Percentiles rank a stretch among this genome's conserved stretches.
Evolutionary conservation across 2,888 invertebrate genomes (phyloP).

Genomic region (Yponomeuta evonymella): DNA sequence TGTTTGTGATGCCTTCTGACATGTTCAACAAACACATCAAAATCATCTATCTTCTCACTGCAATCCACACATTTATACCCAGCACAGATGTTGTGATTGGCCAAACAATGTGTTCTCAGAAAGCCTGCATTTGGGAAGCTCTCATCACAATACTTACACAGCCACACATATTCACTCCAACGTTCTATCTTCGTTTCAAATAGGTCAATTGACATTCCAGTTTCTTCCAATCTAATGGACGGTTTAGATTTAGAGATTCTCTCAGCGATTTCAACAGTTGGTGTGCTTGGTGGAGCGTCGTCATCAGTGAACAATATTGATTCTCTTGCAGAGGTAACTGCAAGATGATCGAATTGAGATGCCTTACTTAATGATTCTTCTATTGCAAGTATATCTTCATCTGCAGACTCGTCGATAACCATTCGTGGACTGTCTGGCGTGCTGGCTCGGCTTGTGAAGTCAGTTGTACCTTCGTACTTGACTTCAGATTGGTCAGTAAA

Average conservation of each 20-base stretch:
- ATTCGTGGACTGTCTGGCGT: not conserved
- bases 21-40: not conserved
- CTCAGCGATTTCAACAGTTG: no score
- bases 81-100: not conserved
- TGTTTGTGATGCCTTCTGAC: not conserved
- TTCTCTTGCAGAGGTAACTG: no score
- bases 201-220: not conserved
- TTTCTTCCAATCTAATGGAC: not conserved
- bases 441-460: not conserved
- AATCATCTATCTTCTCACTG: not conserved
- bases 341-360: no score
- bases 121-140: not conserved
- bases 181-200: no score
- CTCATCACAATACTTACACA: not conserved
- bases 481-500: not conserved
- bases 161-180: not conserved
- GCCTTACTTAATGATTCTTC: not conserved
- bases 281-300: no score
- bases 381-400: not conserved
- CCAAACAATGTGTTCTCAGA: not conserved
- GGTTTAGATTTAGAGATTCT: no score
- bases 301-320: no score
- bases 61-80: not conserved
- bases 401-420: not conserved
- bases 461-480: not conserved